A percentile compares a stretch with the other conserved stretches of the same genome.
Evolutionary conservation across 2,797 vertebrate genomes (phyloP).

Genomic region (Myotis myotis): DNA sequence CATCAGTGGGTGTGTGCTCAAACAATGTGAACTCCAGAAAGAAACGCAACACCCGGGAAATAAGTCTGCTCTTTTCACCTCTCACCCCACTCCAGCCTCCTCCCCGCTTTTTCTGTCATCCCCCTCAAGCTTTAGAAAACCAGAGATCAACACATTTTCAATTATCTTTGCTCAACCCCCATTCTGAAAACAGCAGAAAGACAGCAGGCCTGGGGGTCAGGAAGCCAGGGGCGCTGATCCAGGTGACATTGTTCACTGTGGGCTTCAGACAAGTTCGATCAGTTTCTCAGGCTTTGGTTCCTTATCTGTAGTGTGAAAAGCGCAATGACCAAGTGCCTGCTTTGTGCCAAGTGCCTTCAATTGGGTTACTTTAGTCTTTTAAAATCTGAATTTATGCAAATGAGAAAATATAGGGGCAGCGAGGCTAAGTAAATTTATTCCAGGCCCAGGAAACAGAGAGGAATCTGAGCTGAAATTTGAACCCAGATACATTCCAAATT

Average conservation of each 20-base stretch:
- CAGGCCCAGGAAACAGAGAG: not conserved
- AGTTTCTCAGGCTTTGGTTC: not conserved
- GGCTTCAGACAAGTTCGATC: not conserved
- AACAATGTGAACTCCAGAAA: constrained; percentile 6
- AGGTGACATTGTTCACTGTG: not conserved
- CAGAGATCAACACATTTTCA: not conserved
- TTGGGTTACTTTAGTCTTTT: not conserved
- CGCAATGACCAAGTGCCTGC: not conserved
- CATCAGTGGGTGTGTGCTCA: not conserved
- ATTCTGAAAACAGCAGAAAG: not conserved
- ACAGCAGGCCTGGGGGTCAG: not conserved
- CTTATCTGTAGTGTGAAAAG: not conserved
- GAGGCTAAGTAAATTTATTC: not conserved
- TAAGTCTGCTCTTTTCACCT: not conserved
- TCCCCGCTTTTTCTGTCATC: not conserved
- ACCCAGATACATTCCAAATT: not conserved
- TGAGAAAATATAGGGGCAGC: not conserved
- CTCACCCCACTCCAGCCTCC: not conserved
- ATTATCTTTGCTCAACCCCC: not conserved
- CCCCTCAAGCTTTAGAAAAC: not conserved
- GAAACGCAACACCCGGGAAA: not conserved
- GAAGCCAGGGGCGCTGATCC: not conserved
- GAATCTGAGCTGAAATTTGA: constrained; percentile 3
- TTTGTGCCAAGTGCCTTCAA: not conserved
- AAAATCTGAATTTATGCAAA: not conserved